phyloP scores from a whole-genome alignment of 2,113 vertebrate genomes.

The Chascanopsetta lugubris region DNA sequence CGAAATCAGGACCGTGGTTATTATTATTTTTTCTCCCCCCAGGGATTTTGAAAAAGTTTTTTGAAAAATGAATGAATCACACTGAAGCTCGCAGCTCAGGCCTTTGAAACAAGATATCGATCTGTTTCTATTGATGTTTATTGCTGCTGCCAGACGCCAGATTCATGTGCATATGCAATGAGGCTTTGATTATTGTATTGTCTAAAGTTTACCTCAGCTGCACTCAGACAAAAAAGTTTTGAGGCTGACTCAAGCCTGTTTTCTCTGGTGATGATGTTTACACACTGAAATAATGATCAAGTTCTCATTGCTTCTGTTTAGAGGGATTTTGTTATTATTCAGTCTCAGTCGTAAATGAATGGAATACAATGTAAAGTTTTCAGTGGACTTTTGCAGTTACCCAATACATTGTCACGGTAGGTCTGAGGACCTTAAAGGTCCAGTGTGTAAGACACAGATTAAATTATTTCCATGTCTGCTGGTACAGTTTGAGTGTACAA shows the following conservation, averaged over 20 bases:
- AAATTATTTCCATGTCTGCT: no score
- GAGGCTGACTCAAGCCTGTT: neutral
- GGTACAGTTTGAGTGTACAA: no score
- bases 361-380: neutral
- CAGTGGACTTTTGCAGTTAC: neutral
- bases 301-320: no score
- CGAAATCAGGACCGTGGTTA: neutral
- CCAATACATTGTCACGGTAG: no score
- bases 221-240: constrained; percentile 23
- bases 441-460: no score
- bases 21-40: constrained; percentile 8
- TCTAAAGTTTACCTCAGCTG: constrained; percentile 12
- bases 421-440: no score
- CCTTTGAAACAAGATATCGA: constrained; percentile 58
- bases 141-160: constrained; percentile 40
- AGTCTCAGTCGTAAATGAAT: no score
- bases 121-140: constrained; percentile 52
- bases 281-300: neutral
- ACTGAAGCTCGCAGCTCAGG: constrained; percentile 38
- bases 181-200: constrained; percentile 52
- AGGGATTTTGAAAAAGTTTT: neutral
- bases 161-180: constrained; percentile 42
- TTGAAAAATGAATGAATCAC: constrained; percentile 26
- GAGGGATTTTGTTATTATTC: no score
- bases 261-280: neutral